Evolutionary conservation across 2,113 vertebrate species (phyloP), one percentile per base, ranked within the genome.

Genomic region (Clupea harengus): DNA sequence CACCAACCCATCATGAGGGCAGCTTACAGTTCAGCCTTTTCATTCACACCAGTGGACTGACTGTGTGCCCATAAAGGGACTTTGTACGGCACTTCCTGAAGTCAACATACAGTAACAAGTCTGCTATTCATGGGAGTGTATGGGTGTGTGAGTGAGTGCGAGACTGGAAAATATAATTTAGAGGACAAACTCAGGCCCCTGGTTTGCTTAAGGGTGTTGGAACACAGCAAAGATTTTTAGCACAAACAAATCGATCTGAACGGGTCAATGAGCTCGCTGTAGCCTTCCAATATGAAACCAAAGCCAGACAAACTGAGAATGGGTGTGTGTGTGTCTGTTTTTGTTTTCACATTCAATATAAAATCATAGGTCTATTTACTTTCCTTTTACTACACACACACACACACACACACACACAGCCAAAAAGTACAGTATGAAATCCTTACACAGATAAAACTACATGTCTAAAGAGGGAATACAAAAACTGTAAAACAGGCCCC

Each of bases 261-360:
- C 25, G 28, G 64, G 64, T 72, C 64, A 72, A 72, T 72, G n/a
- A 15, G 64, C 28, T 72, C 9, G 64, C 64, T 72, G n/a, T 25
- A 32, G 64, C 64, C 32, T 72, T 72, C 28, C 64, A 28, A 72
- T 32, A 13, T 28, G 11, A 72, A 72, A 32, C 64, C 64, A 72
- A 72, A 28, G 64, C 64, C 64, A 32, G 64, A 10, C 64, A 7
- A 72, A 72, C 64, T 72, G 8, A 28, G 8, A 28, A 1, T 72
- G 64, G 13, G 64, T 28, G 64, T 72, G 64, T 72, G 25, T 72
- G 64, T 72, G 64, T 72, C 25, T 72, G 64, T 72, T 85, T 17
- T 13, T 81, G 45, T 22, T 44, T 15, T 20, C 39, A 22, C 6
- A 2, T 28, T 18, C 15, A 64, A 72, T 72, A 72, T 72, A 28